These are phyloP conservation scores for Mungos mungo DNA, from an alignment of 2,113 vertebrate genomes.

Conservation along the genomic window DNA sequence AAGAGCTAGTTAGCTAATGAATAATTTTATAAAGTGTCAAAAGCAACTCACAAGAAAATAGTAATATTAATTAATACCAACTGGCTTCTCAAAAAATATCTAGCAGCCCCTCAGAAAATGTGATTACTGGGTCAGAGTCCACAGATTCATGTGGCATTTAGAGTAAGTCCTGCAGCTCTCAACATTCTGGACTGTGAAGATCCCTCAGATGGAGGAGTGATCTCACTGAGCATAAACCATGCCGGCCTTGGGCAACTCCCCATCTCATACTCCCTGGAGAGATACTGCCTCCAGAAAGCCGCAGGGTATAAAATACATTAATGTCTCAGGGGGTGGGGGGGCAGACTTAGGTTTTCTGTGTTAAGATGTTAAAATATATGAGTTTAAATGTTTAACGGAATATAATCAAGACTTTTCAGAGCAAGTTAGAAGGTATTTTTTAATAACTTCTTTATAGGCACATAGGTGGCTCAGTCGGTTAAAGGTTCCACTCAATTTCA, in stretches of 20 bases:
- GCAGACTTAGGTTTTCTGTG: background rate
- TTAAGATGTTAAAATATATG: background rate
- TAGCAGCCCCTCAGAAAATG: slow-evolving; percentile 4
- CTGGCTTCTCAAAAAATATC: slow-evolving; percentile 58
- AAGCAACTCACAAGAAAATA: slow-evolving; percentile 65
- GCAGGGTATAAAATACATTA: background rate
- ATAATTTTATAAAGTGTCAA: slow-evolving; percentile 69
- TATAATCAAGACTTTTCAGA: background rate
- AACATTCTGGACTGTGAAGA: slow-evolving; percentile 59
- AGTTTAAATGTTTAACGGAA: slow-evolving; percentile 22
- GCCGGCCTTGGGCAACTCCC: background rate
- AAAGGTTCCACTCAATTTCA: too few relatives aligned
- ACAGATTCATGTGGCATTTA: slow-evolving; percentile 23
- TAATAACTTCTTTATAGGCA: background rate
- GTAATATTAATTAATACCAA: slow-evolving; percentile 73
- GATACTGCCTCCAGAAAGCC: background rate
- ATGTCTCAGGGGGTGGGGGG: background rate
- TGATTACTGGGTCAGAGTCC: background rate
- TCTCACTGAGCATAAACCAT: background rate
- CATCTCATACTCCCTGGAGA: background rate
- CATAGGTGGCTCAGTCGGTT: too few relatives aligned
- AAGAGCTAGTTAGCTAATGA: slow-evolving; percentile 55
- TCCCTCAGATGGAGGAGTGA: background rate
- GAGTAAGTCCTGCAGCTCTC: background rate
- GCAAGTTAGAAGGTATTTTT: background rate